phyloP scores from a whole-genome alignment of 2,888 invertebrate species.

The Brenthis ino region DNA sequence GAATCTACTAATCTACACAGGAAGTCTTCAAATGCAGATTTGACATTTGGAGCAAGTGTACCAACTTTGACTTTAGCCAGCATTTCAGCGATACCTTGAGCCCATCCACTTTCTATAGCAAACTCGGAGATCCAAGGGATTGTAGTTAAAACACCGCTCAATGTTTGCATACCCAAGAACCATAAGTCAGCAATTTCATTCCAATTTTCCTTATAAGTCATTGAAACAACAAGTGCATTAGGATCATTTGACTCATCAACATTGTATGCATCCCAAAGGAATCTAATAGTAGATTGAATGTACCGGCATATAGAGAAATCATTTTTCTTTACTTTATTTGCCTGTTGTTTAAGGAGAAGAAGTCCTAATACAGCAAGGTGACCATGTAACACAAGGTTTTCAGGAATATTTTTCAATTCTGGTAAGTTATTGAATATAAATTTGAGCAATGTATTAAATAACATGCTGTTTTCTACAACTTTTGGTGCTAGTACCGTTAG shows the following conservation, averaged over 20 bases:
- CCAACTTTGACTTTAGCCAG: constrained; percentile 92
- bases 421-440: constrained; percentile 93
- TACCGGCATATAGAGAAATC: constrained; percentile 94
- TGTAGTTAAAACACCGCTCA: constrained; percentile 90
- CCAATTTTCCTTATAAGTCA: constrained; percentile 94
- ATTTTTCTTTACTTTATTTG: constrained; percentile 91
- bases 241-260: constrained; percentile 94
- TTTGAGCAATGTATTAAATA: constrained; percentile 91
- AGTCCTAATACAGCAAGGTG: constrained; percentile 92
- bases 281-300: constrained; percentile 93
- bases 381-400: constrained; percentile 92
- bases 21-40: constrained; percentile 95
- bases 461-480: constrained; percentile 88
- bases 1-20: constrained; percentile 92
- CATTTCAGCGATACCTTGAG: constrained; percentile 91
- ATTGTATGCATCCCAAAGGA: constrained; percentile 95
- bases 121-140: constrained; percentile 96
- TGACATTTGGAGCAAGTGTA: constrained; percentile 90
- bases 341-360: constrained; percentile 91
- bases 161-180: constrained; percentile 97
- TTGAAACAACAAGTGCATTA: constrained; percentile 90
- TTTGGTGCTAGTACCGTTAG: constrained; percentile 93
- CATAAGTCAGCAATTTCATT: constrained; percentile 94
- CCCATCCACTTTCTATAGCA: constrained; percentile 96
- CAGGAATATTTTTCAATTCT: constrained; percentile 90